Conservation (phyloP, 2,888 invertebrate genomes). For the Tetropium fuscum region DNA sequence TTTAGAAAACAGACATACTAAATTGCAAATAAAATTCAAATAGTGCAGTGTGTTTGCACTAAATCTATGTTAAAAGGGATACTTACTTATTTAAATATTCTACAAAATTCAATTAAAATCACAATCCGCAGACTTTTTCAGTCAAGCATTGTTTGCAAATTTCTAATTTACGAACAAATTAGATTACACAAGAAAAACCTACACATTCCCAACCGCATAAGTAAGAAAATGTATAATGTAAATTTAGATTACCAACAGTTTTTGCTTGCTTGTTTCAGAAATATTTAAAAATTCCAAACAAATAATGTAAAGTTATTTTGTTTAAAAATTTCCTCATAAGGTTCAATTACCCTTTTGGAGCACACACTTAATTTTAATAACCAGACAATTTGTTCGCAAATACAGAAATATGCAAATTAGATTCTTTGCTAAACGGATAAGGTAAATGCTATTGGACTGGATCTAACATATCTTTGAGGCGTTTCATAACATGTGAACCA, state of each 20-base stretch:
- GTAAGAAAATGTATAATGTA: too few relatives aligned
- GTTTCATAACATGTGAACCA: slow-evolving; percentile 82
- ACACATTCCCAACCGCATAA: too few relatives aligned
- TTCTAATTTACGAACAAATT: slow-evolving; percentile 27
- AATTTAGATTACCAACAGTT: too few relatives aligned
- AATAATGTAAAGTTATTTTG: too few relatives aligned
- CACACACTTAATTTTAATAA: too few relatives aligned
- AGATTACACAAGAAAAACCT: background rate
- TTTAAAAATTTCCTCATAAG: too few relatives aligned
- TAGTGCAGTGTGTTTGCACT: slow-evolving; percentile 31
- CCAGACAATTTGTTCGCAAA: slow-evolving; percentile 23
- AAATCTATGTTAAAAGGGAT: slow-evolving; percentile 26
- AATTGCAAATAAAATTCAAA: slow-evolving; percentile 32
- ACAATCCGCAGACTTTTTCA: slow-evolving; percentile 49
- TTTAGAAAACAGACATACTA: slow-evolving; percentile 2
- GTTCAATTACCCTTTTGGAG: too few relatives aligned
- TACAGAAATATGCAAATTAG: slow-evolving; percentile 44
- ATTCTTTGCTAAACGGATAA: slow-evolving; percentile 45
- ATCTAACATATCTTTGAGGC: slow-evolving; percentile 83
- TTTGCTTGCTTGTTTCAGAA: too few relatives aligned
- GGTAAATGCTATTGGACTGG: slow-evolving; percentile 64
- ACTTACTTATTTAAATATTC: slow-evolving; percentile 23
- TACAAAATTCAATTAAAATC: slow-evolving; percentile 51
- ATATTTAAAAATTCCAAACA: too few relatives aligned
- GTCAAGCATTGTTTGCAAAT: slow-evolving; percentile 32